Percentiles rank a stretch among this genome's conserved stretches.
Evolutionary conservation across 1,140 invertebrate species (phyloP).

Genomic region (Tetragnatha versicolor): DNA sequence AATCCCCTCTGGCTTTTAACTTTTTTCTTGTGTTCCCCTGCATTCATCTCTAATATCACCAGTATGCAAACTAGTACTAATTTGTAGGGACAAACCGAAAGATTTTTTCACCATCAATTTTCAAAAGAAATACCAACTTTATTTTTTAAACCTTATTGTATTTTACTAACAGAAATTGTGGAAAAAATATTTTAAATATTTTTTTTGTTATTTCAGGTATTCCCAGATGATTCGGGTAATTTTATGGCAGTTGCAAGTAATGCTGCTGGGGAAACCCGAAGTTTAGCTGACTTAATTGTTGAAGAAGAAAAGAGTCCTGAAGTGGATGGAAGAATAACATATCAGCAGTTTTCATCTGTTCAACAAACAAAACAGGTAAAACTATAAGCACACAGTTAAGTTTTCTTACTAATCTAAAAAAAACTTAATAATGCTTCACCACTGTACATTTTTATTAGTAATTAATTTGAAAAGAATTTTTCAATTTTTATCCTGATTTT

Average conservation of each 20-base stretch:
- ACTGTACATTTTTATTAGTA: too few relatives aligned
- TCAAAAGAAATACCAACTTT: too few relatives aligned
- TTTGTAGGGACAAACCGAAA: too few relatives aligned
- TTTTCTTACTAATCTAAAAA: slow-evolving; percentile 1
- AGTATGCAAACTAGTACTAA: too few relatives aligned
- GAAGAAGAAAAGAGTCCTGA: slow-evolving; percentile 68
- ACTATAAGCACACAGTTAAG: background rate
- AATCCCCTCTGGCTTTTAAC: too few relatives aligned
- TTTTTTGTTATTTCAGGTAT: slow-evolving; percentile 64
- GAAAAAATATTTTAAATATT: background rate
- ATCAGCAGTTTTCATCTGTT: slow-evolving; percentile 46
- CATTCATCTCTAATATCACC: too few relatives aligned
- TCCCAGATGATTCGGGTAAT: slow-evolving; percentile 73
- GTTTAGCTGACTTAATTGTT: slow-evolving; percentile 78
- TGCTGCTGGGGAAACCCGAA: slow-evolving; percentile 75
- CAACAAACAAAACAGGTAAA: slow-evolving; percentile 56
- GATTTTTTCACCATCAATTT: too few relatives aligned
- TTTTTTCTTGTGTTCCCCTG: too few relatives aligned
- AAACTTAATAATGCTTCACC: background rate
- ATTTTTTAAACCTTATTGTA: too few relatives aligned
- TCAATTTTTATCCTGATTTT: too few relatives aligned
- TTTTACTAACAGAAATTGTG: too few relatives aligned
- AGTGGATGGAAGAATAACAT: slow-evolving; percentile 45
- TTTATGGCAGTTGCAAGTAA: slow-evolving; percentile 78
- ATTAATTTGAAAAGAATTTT: background rate